Conservation (phyloP, 2,888 invertebrate species). For the Drosophila barbarae region DNA sequence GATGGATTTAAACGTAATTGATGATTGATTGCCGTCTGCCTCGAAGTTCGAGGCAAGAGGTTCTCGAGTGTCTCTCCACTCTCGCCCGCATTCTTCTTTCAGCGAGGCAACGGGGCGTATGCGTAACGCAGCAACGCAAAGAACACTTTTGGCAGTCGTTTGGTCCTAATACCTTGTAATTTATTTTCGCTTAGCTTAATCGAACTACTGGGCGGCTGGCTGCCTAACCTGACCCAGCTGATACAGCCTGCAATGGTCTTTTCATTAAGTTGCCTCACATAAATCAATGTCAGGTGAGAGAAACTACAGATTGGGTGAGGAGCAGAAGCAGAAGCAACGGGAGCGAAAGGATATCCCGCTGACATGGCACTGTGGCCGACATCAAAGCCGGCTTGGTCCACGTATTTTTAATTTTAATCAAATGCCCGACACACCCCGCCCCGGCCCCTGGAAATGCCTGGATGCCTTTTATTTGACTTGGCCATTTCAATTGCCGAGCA, state of each 20-base stretch:
- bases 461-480: slow-evolving; percentile 46
- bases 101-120: slow-evolving; percentile 13
- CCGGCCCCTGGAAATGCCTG: slow-evolving; percentile 8
- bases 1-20: slow-evolving; percentile 78
- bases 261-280: slow-evolving; percentile 53
- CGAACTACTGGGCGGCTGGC: slow-evolving; percentile 39
- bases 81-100: neutral
- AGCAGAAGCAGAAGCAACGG: neutral
- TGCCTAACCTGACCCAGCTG: slow-evolving; percentile 46
- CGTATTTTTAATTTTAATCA: slow-evolving; percentile 70
- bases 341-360: slow-evolving; percentile 20
- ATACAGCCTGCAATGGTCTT: slow-evolving; percentile 33
- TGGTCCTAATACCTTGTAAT: slow-evolving; percentile 74
- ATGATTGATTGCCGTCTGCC: slow-evolving; percentile 76
- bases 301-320: neutral
- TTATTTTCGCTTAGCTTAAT: slow-evolving; percentile 74
- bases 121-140: slow-evolving; percentile 15
- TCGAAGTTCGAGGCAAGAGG: neutral
- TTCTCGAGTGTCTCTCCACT: slow-evolving; percentile 1
- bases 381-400: slow-evolving; percentile 61
- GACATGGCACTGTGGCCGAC: slow-evolving; percentile 41
- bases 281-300: slow-evolving; percentile 62
- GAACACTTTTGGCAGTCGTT: slow-evolving; percentile 56
- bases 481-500: slow-evolving; percentile 67
- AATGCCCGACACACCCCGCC: slow-evolving; percentile 50